Base-by-base conservation (phyloP, 64 coral and sea anemone species). In the Actinia tenebrosa region DNA sequence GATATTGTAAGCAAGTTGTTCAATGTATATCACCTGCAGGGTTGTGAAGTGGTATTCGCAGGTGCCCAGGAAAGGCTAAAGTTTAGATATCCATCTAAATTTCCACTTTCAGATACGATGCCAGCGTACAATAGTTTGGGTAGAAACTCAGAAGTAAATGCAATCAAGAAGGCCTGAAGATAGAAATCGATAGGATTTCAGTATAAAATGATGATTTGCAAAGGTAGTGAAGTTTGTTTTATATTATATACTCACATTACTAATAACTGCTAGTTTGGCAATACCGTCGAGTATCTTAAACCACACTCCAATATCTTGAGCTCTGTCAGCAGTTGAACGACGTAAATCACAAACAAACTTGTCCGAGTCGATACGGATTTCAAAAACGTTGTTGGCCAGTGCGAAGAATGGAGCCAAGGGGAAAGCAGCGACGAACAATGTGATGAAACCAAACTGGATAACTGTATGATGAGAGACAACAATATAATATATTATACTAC, bases 391-490 rank as follows among this genome's bases (percentile, higher is more conserved):
- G 84, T 98, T 98, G 4, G 95, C 95, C 3, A 98, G 71, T 0
- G 95, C 95, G 82, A 98, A 98, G 71, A 98, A 98, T 16, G 95
- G 95, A 68, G 95, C 95, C 77, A 98, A 59, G 17, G 95, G 95
- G 78, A 98, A 98, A 1, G 95, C 95, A 54, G 95, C 95, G 13
- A 98, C 95, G 60, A 98, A 98, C 60, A 98, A 91, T 54, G 95
- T 98, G 44, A 98, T 91, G 84, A 98, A 98, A 71, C 95, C 95
- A 79, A 93, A 98, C 63, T 98, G 95, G 86, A 98, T 93, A 62
- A 98, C 95, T 98, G 64, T 4, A 63, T 17, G 37, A 64, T 16
- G 42, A 54, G 63, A 15, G 16, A 59, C 25, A 61, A 61, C 17
- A 25, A 45, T 80, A 83, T 14, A 14, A 5, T 2, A 11, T 42